Base-by-base conservation (phyloP, 35 echinoderm and acorn worm genomes). In the Apostichopus parvimensis region DNA sequence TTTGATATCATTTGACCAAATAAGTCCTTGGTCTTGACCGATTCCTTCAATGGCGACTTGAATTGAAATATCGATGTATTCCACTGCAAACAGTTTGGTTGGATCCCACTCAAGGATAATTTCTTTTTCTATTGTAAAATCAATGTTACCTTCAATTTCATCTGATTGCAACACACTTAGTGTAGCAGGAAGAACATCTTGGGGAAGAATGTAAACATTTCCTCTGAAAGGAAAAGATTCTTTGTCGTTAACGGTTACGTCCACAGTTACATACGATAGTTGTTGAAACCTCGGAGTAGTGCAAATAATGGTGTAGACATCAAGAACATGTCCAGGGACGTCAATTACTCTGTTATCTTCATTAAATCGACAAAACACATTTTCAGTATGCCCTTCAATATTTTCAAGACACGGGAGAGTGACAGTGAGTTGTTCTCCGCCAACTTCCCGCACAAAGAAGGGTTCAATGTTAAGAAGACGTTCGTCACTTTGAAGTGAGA, bases 381-480 rank as follows among this genome's bases (percentile, higher is more conserved):
- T 80, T 92, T 78, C 15, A 52, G 66, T 10, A 7, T 26, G 5
- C 8, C 4, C 7, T 0, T 13, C 53, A 9, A 60, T 92, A 15
- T 2, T 14, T 92, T 93, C 26, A 23, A 88, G 5, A 82, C 94
- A 95, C 73, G 94, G 94, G 54, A 95, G 60, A 53, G 90, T 95
- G 22, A 90, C 77, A 8, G 20, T 92, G 5, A 95, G 58, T 25
- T 54, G 20, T 83, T 95, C 94, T 56, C 91, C 85, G 54, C 94
- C 94, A 82, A 92, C n/a, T 61, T 95, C 94, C 53, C 94, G 24
- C 14, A 90, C 71, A 75, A 86, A 92, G 56, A 78, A 92, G 24
- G 91, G 91, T 17, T 92, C 57, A 10, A 92, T 56, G 61, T 78
- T 88, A 18, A 95, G 77, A 14, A 89, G 85, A 55, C 90, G 94